phyloP scores from a whole-genome alignment of 2,113 vertebrate genomes.

The Spheniscus mendiculus region DNA sequence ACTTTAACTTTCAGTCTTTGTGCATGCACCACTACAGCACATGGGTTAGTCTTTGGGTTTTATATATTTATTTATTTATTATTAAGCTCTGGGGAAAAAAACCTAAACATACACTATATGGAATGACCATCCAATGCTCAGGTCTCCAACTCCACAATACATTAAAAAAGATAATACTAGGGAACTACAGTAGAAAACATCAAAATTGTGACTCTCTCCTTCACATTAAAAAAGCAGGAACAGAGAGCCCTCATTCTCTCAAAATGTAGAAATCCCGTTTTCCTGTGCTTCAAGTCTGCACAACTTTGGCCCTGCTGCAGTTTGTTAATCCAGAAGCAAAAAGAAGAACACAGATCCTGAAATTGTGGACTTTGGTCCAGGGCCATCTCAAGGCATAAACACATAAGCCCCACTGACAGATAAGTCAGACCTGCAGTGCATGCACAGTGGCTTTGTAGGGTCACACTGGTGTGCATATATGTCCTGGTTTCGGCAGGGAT shows the following conservation, averaged over 20 bases:
- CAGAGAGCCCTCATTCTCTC: background rate
- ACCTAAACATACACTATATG: background rate
- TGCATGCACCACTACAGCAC: background rate
- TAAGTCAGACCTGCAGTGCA: background rate
- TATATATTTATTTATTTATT: background rate
- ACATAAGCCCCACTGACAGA: background rate
- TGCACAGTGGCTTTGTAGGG: rapidly evolving
- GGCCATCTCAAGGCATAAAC: background rate
- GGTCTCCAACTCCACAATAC: background rate
- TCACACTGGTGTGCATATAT: background rate
- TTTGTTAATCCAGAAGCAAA: background rate
- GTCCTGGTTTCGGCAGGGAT: too few species aligned
- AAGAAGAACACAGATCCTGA: background rate
- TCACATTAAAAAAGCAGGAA: background rate
- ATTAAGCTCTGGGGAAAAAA: background rate
- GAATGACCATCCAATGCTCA: background rate
- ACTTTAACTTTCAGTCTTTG: background rate
- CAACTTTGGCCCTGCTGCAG: background rate
- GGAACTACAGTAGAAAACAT: background rate
- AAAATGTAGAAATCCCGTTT: background rate
- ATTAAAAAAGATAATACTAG: background rate
- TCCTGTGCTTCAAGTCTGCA: background rate
- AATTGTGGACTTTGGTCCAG: background rate
- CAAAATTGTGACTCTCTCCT: background rate
- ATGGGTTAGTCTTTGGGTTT: background rate